Evolutionary conservation across 2,113 vertebrate genomes (phyloP), one percentile per base, ranked within the genome.

Genomic region (Myocastor coypus): DNA sequence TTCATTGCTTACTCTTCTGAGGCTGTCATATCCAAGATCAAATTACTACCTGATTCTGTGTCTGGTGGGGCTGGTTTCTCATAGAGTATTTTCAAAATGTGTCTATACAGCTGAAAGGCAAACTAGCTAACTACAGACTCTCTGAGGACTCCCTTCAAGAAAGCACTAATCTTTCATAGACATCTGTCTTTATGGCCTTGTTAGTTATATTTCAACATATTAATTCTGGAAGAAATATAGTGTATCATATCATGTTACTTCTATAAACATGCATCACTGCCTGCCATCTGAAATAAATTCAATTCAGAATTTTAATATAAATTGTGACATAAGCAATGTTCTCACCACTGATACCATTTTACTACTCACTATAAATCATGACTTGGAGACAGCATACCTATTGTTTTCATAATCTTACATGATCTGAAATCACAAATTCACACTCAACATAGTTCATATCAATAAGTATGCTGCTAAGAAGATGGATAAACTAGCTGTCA

Each of bases 1-100:
- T 63, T 59, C 32, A 22, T 63, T 34, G 57, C 40, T 77, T 40
- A 50, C 24, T 81, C 3, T 68, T 68, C 34, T 40, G 46, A 85
- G 34, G 19, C 3, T 85, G 7, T 1, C 7, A 85, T 20, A 10
- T 40, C 28, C 46, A 77, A 30, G 7, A 75, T 64, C 9, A 50
- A 75, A 2, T 11, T 3, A 26, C 19, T 24, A 84, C 16, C 7
- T 30, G 32, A 55, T 37, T 32, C 0, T 7, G 2, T 24, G 0
- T 83, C 30, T 50, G 12, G 30, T 55, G 26, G 52, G 6, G 11
- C 7, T 68, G n/a, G 34, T 32, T 57, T 11, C 50, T 86, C 34
- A 63, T 0, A 61, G 12, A 32, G 2, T 52, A 32, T 19, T 80
- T 80, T 52, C 7, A 30, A 77, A 5, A 28, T 61, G 24, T 75